Conservation (phyloP, 2,113 vertebrate genomes). For the Thamnaconus septentrionalis region DNA sequence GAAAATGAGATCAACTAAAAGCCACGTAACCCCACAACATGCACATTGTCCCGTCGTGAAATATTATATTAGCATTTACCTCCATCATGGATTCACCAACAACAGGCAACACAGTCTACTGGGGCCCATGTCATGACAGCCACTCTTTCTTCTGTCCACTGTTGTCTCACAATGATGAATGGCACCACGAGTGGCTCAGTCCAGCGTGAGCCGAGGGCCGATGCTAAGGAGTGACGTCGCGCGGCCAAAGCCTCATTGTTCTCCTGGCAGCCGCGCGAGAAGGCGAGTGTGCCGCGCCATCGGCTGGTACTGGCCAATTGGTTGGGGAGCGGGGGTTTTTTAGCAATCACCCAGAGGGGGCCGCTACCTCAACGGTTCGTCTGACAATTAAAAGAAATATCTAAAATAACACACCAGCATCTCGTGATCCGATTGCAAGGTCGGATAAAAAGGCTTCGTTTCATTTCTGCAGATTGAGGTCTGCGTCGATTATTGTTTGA, state of each 20-base stretch:
- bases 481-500: too few species aligned
- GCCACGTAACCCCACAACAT: too few species aligned
- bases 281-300: conserved; percentile 62
- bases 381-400: neutral
- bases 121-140: neutral
- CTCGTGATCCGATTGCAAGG: too few species aligned
- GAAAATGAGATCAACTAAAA: too few species aligned
- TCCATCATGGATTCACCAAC: conserved; percentile 57
- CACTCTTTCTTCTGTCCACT: neutral
- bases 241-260: conserved; percentile 70
- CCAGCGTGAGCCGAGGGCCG: conserved; percentile 62
- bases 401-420: too few species aligned
- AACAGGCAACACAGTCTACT: conserved; percentile 23
- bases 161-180: conserved; percentile 44
- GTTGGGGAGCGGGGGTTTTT: conserved; percentile 41
- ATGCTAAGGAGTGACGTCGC: conserved; percentile 61
- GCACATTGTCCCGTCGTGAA: too few species aligned
- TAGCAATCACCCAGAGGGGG: conserved; percentile 48
- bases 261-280: conserved; percentile 63
- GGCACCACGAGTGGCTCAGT: conserved; percentile 41
- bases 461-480: too few species aligned
- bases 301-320: conserved; percentile 73
- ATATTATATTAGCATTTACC: conserved; percentile 51
- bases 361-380: conserved; percentile 6
- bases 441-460: too few species aligned